These are phyloP conservation scores for Leptosomus discolor DNA, from an alignment of 2,113 vertebrate species.

Conservation along the genomic window DNA sequence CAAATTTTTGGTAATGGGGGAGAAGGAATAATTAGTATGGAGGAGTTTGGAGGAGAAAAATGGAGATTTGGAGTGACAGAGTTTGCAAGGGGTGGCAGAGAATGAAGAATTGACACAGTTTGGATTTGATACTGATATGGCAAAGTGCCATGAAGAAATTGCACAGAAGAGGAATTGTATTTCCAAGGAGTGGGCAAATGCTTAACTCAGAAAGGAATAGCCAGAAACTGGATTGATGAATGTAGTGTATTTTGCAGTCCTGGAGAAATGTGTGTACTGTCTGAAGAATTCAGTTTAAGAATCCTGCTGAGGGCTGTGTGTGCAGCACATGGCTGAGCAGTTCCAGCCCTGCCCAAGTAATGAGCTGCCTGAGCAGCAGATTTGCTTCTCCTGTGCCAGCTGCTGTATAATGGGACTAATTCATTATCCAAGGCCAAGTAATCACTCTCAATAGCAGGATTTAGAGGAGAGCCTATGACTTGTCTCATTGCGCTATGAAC, in stretches of 20 bases:
- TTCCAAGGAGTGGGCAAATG: background rate
- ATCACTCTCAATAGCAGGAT: slow-evolving; percentile 57
- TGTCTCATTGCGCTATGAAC: background rate
- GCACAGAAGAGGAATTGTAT: background rate
- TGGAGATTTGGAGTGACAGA: background rate
- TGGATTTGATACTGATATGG: background rate
- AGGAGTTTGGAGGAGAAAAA: background rate
- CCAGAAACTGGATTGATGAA: background rate
- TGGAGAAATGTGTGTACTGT: background rate
- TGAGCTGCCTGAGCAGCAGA: slow-evolving; percentile 42
- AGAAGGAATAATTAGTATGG: background rate
- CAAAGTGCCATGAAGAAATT: background rate
- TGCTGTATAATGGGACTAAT: slow-evolving; percentile 60
- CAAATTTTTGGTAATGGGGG: background rate
- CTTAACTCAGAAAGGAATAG: background rate
- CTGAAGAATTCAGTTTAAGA: background rate
- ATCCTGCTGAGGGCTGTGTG: background rate
- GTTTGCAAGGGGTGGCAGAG: background rate
- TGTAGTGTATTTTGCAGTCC: background rate
- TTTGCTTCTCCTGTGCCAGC: slow-evolving; percentile 45
- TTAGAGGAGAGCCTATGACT: background rate
- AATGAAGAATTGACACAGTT: background rate
- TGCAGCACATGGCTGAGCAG: background rate
- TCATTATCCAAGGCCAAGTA: slow-evolving; percentile 50
- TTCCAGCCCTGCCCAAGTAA: slow-evolving; percentile 10